Evolutionary conservation across 2,888 invertebrate species (phyloP), one percentile per base, ranked within the genome.

Genomic region (Nezara viridula): DNA sequence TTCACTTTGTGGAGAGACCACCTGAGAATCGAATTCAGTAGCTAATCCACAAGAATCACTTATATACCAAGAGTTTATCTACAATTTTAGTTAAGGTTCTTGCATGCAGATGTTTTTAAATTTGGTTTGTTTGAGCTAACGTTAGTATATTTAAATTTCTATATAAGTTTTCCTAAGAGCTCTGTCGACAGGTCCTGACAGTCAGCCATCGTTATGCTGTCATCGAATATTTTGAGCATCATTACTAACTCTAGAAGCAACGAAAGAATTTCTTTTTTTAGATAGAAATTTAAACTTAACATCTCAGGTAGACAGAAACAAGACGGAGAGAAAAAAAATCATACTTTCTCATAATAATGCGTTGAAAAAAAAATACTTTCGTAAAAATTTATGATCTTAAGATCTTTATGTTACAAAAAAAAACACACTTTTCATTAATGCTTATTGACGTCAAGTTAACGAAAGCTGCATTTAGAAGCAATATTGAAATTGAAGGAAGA

Each of bases 81-180:
- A 60, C n/a, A 27, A 60, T 60, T 60, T 60, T 27, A 27, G 60
- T 60, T 27, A 1, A 14, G 60, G 27, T n/a, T 27, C 14, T 60
- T 60, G n/a, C 60, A 14, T 27, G n/a, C 4, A 1, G 60, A 3
- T 60, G 60, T 27, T 27, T 60, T 60, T 60, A 60, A 60, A 60
- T 60, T 60, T 60, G 60, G 60, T 27, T 60, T 27, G 60, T 60
- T n/a, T 27, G 60, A 27, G 27, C 60, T 27, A 27, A 60, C 27
- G 60, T 60, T 27, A 60, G 60, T 60, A 60, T 60, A 60, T 60
- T 60, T 60, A 60, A 60, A 60, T 60, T 60, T 60, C 60, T 60
- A 60, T 60, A 60, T 14, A 60, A 5, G 60, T 27, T 60, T 60
- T 27, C 2, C 27, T 60, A 60, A 60, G 60, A 60, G 60, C 60